Percentiles rank a stretch among this genome's conserved stretches.
Conservation (phyloP, 2,113 vertebrate species). For the Ochotona princeps region DNA sequence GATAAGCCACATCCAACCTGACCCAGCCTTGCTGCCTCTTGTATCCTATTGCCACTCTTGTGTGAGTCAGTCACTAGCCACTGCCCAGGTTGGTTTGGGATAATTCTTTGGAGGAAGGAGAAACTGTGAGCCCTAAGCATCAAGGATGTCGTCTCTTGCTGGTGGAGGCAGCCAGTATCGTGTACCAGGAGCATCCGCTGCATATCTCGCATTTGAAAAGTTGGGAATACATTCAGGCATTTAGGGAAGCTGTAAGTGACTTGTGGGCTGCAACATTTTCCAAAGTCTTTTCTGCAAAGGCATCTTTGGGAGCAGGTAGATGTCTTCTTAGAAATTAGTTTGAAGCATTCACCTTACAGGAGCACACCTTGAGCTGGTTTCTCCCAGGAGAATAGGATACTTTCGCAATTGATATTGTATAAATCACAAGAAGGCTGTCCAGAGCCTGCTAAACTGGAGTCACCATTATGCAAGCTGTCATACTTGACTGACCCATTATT, state of each 20-base stretch:
- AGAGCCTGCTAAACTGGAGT: conserved; percentile 42
- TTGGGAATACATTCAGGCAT: background rate
- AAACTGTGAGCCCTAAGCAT: background rate
- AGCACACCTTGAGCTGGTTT: background rate
- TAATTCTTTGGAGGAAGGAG: background rate
- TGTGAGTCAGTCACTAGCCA: rapidly evolving
- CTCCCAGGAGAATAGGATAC: conserved; percentile 40
- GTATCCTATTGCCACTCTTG: rapidly evolving
- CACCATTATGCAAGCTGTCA: conserved; percentile 68
- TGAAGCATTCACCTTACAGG: background rate
- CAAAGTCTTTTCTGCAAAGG: background rate
- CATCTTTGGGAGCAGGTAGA: background rate
- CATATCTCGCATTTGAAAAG: background rate
- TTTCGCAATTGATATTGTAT: conserved; percentile 48
- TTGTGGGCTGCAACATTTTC: background rate
- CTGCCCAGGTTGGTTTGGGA: background rate
- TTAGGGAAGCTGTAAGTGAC: background rate
- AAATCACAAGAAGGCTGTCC: conserved; percentile 65
- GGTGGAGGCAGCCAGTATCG: background rate
- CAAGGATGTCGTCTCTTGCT: background rate
- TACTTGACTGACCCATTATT: conserved; percentile 75
- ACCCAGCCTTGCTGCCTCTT: background rate
- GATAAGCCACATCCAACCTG: background rate
- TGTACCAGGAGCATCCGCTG: rapidly evolving
- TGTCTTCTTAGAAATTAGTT: background rate